Evolutionary conservation across 2,113 vertebrate genomes (phyloP).

Genomic region (Sorex araneus): DNA sequence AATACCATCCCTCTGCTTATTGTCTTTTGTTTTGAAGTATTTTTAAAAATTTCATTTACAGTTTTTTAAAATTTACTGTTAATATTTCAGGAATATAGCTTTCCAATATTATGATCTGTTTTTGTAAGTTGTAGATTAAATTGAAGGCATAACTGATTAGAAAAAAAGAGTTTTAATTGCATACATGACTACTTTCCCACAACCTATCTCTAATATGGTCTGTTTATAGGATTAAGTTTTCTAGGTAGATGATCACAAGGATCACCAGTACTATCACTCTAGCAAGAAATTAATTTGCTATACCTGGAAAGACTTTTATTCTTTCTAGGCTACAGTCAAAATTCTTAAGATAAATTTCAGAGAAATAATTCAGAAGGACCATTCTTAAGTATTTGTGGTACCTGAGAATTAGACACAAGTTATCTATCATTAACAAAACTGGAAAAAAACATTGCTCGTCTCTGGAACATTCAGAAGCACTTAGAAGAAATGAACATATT

Average conservation of each 20-base stretch:
- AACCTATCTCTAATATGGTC: not conserved
- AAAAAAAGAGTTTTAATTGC: constrained; percentile 1
- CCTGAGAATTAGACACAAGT: not conserved
- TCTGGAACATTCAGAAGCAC: not conserved
- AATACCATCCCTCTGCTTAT: not conserved
- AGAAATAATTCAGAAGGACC: not conserved
- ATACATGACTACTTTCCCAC: not conserved
- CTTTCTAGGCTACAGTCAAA: not conserved
- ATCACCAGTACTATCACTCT: not conserved
- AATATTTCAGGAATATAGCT: not conserved
- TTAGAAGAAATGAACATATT: not conserved
- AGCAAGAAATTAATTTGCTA: not conserved
- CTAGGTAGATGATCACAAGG: not conserved
- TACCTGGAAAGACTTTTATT: not conserved
- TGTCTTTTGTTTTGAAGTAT: constrained; percentile 6
- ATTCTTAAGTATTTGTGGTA: constrained; percentile 13
- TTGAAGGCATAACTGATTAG: not conserved
- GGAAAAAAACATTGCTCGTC: not conserved
- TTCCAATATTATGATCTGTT: not conserved
- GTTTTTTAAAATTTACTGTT: not conserved
- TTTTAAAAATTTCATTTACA: not conserved
- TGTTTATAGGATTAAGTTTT: not conserved
- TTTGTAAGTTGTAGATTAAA: not conserved
- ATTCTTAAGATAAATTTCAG: not conserved
- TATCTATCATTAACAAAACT: not conserved